Evolutionary conservation across 2,888 invertebrate genomes (phyloP), one percentile per base, ranked within the genome.

Genomic region (Strigamia transsilvanica): DNA sequence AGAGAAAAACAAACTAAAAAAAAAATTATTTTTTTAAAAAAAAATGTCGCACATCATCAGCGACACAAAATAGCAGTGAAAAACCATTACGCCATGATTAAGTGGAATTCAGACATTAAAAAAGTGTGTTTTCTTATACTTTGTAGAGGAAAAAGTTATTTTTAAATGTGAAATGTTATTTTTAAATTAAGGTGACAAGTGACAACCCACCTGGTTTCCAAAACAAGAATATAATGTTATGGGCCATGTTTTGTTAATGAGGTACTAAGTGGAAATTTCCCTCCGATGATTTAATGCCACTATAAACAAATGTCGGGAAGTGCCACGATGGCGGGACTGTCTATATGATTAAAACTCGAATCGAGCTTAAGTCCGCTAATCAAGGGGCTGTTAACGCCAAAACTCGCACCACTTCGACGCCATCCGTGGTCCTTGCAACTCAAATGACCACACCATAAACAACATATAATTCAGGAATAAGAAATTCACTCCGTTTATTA

Each of bases 161-260:
- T 51, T 51, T 18, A 51, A n/a, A 18, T 18, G 15, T n/a, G 6
- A 51, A n/a, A 51, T 18, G 13, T 6, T 51, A 15, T 15, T 51
- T 51, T 51, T 51, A 51, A 51, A 23, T 66, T 27, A 66, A 66
- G 66, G 32, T 66, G 66, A 66, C 27, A 66, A 66, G 66, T 32
- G 66, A 66, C 66, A 27, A 34, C 27, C 66, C 66, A 66, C 66
- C 66, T 66, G 66, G 66, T 66, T 27, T 27, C 23, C n/a, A 2
- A 27, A 66, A 66, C 66, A 27, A 66, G 27, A 12, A 66, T 66
- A 66, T 66, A 27, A 66, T 27, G 66, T 23, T 23, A 27, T 23
- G 66, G 66, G 66, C 27, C 66, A 66, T 66, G 66, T 66, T 66
- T 66, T 66, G 66, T 66, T 66, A 66, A 66, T 66, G 66, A 66